Evolutionary conservation across 2,888 invertebrate species (phyloP).

Genomic region (Orthosia incerta): DNA sequence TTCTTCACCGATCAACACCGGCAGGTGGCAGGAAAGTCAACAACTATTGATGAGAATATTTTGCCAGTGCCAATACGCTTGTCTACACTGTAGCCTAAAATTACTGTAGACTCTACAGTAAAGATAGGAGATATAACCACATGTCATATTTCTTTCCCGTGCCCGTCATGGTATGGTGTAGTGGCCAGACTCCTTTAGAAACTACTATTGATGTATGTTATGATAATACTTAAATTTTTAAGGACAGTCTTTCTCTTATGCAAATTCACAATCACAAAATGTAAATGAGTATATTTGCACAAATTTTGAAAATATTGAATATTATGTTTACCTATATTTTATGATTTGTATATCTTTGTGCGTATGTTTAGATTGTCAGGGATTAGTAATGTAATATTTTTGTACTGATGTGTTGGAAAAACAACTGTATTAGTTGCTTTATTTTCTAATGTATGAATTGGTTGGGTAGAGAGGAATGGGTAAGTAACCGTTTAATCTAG

Average conservation of each 20-base stretch:
- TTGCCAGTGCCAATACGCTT: too few relatives aligned
- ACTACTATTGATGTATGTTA: background rate
- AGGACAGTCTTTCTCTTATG: background rate
- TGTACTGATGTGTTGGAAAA: constrained; percentile 27
- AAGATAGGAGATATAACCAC: too few relatives aligned
- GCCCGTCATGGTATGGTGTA: too few relatives aligned
- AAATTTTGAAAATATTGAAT: background rate
- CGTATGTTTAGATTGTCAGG: background rate
- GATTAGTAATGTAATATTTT: constrained; percentile 23
- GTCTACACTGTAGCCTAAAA: too few relatives aligned
- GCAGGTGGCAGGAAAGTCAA: too few relatives aligned
- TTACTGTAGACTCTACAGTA: too few relatives aligned
- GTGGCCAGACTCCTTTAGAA: too few relatives aligned
- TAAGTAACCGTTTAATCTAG: constrained; percentile 11
- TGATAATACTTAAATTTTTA: background rate
- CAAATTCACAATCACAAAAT: constrained; percentile 3
- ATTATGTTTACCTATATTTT: background rate
- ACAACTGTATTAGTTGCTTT: constrained; percentile 15
- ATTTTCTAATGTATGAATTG: constrained; percentile 7
- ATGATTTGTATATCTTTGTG: background rate
- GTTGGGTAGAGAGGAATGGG: constrained; percentile 7
- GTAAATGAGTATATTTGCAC: background rate
- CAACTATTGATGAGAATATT: too few relatives aligned
- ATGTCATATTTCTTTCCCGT: too few relatives aligned
- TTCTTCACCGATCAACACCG: too few relatives aligned